Evolutionary conservation across 2,113 vertebrate species (phyloP).

Genomic region (Tringa solitaria): DNA sequence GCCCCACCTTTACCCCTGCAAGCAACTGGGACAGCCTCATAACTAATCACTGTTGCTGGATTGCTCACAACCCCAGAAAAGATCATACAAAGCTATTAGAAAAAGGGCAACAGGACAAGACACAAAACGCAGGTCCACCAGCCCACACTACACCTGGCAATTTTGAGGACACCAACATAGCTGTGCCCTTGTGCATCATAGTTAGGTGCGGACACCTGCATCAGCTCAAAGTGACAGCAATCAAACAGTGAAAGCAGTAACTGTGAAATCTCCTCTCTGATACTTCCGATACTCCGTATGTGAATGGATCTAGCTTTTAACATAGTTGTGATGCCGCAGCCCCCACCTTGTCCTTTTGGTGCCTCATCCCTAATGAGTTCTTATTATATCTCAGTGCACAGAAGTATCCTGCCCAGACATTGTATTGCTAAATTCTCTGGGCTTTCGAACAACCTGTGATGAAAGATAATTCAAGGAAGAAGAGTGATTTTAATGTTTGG

Average conservation of each 20-base stretch:
- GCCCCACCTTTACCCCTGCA: background rate
- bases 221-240: background rate
- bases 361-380: slow-evolving; percentile 14
- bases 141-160: background rate
- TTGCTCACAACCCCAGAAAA: background rate
- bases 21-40: background rate
- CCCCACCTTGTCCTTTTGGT: background rate
- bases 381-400: slow-evolving; percentile 28
- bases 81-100: background rate
- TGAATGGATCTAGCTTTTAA: slow-evolving; percentile 14
- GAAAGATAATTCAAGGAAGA: slow-evolving; percentile 53
- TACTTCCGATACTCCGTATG: background rate
- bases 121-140: background rate
- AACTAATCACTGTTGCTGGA: background rate
- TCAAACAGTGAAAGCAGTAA: background rate
- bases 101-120: background rate
- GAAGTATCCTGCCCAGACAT: slow-evolving; percentile 29
- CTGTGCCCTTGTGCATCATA: background rate
- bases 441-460: slow-evolving; percentile 33
- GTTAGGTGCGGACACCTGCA: background rate
- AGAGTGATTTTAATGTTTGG: slow-evolving; percentile 53
- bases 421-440: slow-evolving; percentile 59
- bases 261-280: background rate
- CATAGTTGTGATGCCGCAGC: background rate
- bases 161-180: background rate